Evolutionary conservation across 2,797 vertebrate species (phyloP).

Genomic region (Buceros bicornis): DNA sequence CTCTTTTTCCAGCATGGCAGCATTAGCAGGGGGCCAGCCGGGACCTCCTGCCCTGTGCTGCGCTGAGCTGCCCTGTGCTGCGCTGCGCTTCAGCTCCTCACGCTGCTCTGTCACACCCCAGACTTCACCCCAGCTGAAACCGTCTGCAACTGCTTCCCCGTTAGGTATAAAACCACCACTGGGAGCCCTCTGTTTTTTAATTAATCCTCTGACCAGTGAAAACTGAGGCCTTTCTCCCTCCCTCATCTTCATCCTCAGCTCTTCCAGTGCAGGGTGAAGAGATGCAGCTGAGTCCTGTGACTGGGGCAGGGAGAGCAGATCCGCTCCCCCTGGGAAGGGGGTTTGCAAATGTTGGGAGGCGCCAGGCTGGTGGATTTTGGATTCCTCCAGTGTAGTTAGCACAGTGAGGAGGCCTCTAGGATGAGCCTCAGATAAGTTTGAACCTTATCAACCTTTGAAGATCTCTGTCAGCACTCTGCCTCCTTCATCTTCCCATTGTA

Average conservation of each 20-base stretch:
- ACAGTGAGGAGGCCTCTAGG: neutral
- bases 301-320: neutral
- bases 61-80: neutral
- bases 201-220: neutral
- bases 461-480: neutral
- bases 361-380: neutral
- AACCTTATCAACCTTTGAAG: neutral
- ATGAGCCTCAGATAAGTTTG: neutral
- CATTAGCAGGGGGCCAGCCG: too few relatives aligned
- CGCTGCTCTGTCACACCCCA: neutral
- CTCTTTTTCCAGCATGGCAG: rapidly evolving
- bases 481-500: neutral
- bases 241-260: neutral
- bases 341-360: neutral
- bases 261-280: rapidly evolving
- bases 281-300: neutral
- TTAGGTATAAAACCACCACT: neutral
- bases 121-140: neutral
- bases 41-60: neutral
- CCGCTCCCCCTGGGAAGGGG: neutral
- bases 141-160: neutral
- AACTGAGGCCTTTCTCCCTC: rapidly evolving
- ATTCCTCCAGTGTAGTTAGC: neutral
- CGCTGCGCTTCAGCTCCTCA: neutral
- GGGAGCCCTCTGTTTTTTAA: neutral